Conservation (phyloP, 1,140 invertebrate species). For the Riptortus pedestris region DNA sequence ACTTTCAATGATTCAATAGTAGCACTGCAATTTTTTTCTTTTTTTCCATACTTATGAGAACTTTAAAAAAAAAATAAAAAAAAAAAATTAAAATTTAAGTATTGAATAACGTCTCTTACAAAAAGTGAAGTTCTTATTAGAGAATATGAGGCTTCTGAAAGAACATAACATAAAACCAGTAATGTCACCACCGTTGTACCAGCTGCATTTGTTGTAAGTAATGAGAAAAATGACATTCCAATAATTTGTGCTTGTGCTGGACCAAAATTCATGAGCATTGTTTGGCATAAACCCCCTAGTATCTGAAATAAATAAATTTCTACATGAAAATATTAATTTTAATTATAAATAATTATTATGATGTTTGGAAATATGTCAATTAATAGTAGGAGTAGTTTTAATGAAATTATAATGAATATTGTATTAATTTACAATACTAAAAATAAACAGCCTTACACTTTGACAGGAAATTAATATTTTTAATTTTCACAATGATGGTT, state of each 20-base stretch:
- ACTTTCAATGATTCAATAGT: too few relatives aligned
- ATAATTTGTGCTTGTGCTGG: constrained; percentile 51
- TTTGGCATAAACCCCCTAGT: constrained; percentile 62
- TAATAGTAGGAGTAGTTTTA: not conserved
- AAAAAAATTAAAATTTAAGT: too few relatives aligned
- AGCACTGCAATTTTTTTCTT: too few relatives aligned
- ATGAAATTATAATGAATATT: constrained; percentile 22
- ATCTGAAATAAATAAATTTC: constrained; percentile 41
- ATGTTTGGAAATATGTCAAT: not conserved
- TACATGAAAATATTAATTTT: not conserved
- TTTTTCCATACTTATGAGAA: too few relatives aligned
- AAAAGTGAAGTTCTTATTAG: constrained; percentile 65
- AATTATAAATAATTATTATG: not conserved
- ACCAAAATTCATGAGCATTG: constrained; percentile 61
- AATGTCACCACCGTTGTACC: constrained; percentile 61
- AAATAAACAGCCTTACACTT: not conserved
- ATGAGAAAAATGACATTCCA: constrained; percentile 60
- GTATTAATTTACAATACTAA: not conserved
- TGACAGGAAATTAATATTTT: too few relatives aligned
- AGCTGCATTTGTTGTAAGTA: constrained; percentile 60
- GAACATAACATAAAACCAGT: constrained; percentile 58
- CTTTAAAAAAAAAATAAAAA: too few relatives aligned
- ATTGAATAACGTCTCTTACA: too few relatives aligned
- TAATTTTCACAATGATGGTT: too few relatives aligned
- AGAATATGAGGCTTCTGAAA: constrained; percentile 61